Evolutionary conservation across 1,140 invertebrate genomes (phyloP), one percentile per base, ranked within the genome.

Genomic region (Copidosoma floridanum): DNA sequence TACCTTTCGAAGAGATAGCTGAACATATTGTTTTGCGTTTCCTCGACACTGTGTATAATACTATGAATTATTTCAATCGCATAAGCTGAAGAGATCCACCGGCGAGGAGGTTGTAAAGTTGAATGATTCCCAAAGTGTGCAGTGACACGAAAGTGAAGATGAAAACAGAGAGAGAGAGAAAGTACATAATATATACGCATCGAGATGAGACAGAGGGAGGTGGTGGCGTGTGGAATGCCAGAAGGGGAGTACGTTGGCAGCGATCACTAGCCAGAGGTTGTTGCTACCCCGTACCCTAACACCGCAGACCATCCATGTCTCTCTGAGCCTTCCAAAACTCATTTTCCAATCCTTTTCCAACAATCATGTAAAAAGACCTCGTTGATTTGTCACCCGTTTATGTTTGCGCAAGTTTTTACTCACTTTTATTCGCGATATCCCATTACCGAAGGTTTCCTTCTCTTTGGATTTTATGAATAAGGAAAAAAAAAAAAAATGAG

Each of bases 251-350:
- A n/a, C n/a, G 48, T 51, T 51, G 48, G 48, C 48, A 51, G 48
- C 29, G 37, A 27, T 37, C 16, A 16, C 26, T 18, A 20, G 27
- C 27, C 27, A 18, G 51, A 38, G 35, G 51, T 40, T 53, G 51
- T 53, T 53, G 35, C 35, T 40, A 53, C 35, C 35, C 37, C 50
- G 37, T n/a, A n/a, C n/a, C n/a, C n/a, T n/a, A n/a, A n/a, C n/a
- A n/a, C 21, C 50, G 29, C 20, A 37, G 29, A 51, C 29, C 27
- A 12, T 7, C 26, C n/a, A 12, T 23, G 21, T 12, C 14, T 26
- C n/a, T n/a, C 23, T 26, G 14, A 23, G 44, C 12, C 24, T 26
- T 11, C 24, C 23, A 43, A 43, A 21, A 18, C 40, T 43, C 40
- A 12, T 21, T 4, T 20, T 12, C 18, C 2, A 43, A 43, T 20